Percentiles rank a stretch among this genome's conserved stretches.
Evolutionary conservation across 2,888 invertebrate species (phyloP).

Genomic region (Acrocyrtus sp.): DNA sequence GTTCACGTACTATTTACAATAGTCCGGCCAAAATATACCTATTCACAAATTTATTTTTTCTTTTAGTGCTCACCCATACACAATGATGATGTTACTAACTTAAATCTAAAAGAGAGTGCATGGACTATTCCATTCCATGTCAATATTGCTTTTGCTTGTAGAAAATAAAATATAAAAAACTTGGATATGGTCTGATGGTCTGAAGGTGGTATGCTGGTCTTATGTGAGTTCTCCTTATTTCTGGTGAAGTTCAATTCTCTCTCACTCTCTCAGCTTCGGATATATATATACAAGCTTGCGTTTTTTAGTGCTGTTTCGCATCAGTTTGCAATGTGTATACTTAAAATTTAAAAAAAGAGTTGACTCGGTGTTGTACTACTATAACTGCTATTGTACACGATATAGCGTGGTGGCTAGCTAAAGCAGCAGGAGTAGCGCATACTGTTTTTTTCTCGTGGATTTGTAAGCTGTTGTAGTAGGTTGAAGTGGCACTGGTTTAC

Average conservation of each 20-base stretch:
- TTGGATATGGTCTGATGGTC: not conserved
- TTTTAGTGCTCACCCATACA: slow-evolving; percentile 18
- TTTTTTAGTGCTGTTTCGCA: slow-evolving; percentile 15
- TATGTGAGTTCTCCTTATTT: not conserved
- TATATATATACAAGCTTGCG: not conserved
- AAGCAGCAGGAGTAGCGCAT: not conserved
- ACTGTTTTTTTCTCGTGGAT: not conserved
- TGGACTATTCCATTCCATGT: slow-evolving; percentile 13
- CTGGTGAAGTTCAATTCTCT: slow-evolving; percentile 42
- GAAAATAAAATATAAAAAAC: not conserved
- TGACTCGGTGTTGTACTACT: not conserved
- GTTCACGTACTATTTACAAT: not conserved
- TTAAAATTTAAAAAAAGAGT: not conserved
- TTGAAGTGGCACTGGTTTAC: slow-evolving; percentile 51
- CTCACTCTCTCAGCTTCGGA: too few relatives aligned
- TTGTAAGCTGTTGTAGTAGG: slow-evolving; percentile 30
- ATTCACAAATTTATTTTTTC: slow-evolving; percentile 1
- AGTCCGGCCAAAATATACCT: not conserved
- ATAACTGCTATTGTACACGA: too few relatives aligned
- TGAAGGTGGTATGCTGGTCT: not conserved
- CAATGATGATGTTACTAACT: slow-evolving; percentile 16
- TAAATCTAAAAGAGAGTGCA: not conserved
- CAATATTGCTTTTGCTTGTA: not conserved
- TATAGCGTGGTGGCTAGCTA: not conserved
- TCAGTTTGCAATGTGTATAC: slow-evolving; percentile 4